These are phyloP conservation scores for Saimiri boliviensis DNA, from an alignment of 2,113 vertebrate genomes.

Conservation along the genomic window DNA sequence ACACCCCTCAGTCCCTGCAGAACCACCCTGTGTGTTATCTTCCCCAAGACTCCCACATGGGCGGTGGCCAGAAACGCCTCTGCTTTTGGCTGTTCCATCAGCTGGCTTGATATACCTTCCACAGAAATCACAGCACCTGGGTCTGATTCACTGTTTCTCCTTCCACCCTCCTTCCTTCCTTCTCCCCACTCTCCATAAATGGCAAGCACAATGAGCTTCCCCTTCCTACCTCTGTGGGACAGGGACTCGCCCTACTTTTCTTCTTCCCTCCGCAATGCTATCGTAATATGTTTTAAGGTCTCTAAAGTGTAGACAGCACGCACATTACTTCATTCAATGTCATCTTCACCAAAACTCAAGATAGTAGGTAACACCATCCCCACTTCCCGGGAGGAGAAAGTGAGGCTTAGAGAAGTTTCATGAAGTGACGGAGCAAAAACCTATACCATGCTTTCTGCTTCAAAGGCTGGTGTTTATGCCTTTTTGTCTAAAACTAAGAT, in stretches of 20 bases:
- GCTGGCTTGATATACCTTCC: background rate
- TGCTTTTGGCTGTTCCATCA: background rate
- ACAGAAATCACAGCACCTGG: too few relatives aligned
- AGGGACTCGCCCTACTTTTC: background rate
- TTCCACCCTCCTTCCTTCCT: too few relatives aligned
- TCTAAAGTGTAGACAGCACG: background rate
- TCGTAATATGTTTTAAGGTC: background rate
- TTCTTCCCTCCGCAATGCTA: background rate
- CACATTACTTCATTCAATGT: background rate
- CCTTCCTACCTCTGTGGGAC: background rate
- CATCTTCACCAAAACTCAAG: too few relatives aligned
- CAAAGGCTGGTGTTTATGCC: background rate
- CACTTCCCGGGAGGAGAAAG: background rate
- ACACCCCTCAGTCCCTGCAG: background rate
- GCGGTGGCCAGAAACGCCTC: background rate
- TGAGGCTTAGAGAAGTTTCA: background rate
- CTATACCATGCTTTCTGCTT: background rate
- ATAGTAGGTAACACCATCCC: accelerated
- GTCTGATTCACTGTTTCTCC: too few relatives aligned
- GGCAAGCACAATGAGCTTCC: background rate
- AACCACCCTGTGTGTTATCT: background rate
- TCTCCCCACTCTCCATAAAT: background rate
- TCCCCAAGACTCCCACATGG: background rate
- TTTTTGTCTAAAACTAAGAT: background rate
- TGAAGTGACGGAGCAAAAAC: background rate